phyloP scores from a whole-genome alignment of 2,888 invertebrate species.

The Catocala nupta region DNA sequence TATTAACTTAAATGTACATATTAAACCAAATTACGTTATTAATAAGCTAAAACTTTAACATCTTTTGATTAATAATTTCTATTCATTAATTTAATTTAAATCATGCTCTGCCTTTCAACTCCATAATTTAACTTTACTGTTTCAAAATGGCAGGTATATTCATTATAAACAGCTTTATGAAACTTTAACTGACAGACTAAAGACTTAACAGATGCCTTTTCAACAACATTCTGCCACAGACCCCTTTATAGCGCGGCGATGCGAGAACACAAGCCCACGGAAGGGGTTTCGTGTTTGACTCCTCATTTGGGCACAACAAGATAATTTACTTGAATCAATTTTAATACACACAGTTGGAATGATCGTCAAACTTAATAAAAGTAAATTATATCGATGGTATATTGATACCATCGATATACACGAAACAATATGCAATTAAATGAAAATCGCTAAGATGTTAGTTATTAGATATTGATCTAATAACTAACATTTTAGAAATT shows the following conservation, averaged over 20 bases:
- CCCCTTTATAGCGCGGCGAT: conserved; percentile 61
- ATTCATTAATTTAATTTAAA: not conserved
- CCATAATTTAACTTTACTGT: not conserved
- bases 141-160: conserved; percentile 13
- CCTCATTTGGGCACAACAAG: conserved; percentile 66
- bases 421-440: no score
- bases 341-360: conserved; percentile 33
- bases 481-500: no score
- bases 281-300: conserved; percentile 67
- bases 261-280: conserved; percentile 65
- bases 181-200: conserved; percentile 44
- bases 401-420: no score
- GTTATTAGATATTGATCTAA: no score
- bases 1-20: no score
- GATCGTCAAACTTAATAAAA: not conserved
- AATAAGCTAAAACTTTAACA: not conserved
- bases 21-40: not conserved
- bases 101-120: conserved; percentile 1
- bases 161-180: conserved; percentile 19
- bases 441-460: no score
- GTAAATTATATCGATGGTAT: no score
- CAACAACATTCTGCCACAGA: conserved; percentile 35
- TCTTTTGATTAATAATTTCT: not conserved
- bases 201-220: conserved; percentile 47
- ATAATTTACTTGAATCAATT: conserved; percentile 55